Evolutionary conservation across 2,888 invertebrate genomes (phyloP), one percentile per base, ranked within the genome.

Genomic region (Pyralis farinalis): DNA sequence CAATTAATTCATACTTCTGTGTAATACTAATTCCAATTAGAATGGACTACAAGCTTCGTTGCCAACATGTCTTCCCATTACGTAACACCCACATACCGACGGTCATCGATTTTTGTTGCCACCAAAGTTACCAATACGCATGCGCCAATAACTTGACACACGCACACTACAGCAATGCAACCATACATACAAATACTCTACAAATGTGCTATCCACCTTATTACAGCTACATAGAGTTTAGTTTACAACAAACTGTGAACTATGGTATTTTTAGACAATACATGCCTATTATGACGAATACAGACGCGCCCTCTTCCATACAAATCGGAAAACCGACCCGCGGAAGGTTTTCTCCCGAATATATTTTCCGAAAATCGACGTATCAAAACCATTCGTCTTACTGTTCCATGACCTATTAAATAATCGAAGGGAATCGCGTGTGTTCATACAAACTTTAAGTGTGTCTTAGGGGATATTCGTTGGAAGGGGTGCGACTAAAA

Each of bases 221-320:
- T 6, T n/a, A 0, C 0, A 0, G 2, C 7, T 0, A 0, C 0
- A 34, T 65, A 69, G 47, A 46, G 59, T 53, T 31, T 10, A 39
- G 7, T 43, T 50, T 61, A 53, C 1, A 27, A 3, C 8, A 11
- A 35, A 20, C 10, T 35, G 31, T 43, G 34, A 40, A 38, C 50
- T 61, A 38, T 72, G 72, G 59, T 86, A 87, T 87, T 87, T 87
- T 86, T 86, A 88, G 87, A 85, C 71, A 70, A 75, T 83, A 81
- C 79, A 65, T 71, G 63, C 72, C 71, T 76, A 77, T 76, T 78
- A 74, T 63, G 57, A 69, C 57, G 63, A 66, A 64, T 60, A 71
- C 74, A 57, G 77, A 63, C 76, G 86, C 87, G 86, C 86, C 87
- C 86, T 86, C 87, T 87, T 55, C 67, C 81, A 83, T 83, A 82